Conservation (phyloP, 2,888 invertebrate genomes). For the Eilema griseolum region DNA sequence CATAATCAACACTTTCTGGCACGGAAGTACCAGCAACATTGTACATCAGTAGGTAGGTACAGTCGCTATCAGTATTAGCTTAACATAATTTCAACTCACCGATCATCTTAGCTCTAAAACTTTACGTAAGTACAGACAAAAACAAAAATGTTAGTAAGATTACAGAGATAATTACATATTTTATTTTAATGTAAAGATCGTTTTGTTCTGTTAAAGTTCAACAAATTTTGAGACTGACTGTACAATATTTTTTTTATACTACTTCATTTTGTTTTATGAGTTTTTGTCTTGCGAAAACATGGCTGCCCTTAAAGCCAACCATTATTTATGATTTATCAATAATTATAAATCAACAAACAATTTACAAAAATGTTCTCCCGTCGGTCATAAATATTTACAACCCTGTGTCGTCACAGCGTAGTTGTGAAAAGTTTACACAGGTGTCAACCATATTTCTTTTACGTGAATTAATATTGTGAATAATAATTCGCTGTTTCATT, state of each 20-base stretch:
- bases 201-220: not conserved
- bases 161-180: no score
- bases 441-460: conserved; percentile 15
- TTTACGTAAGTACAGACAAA: no score
- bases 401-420: conserved; percentile 3
- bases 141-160: no score
- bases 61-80: not conserved
- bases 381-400: conserved; percentile 25
- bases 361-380: conserved; percentile 35
- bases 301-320: conserved; percentile 24
- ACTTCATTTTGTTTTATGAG: conserved; percentile 44
- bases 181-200: no score
- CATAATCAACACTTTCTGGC: conserved; percentile 18
- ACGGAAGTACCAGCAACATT: conserved; percentile 30
- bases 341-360: conserved; percentile 40
- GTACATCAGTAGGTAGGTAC: conserved; percentile 12
- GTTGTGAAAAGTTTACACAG: conserved; percentile 13
- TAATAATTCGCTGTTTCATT: not conserved
- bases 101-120: conserved; percentile 3
- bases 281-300: conserved; percentile 16
- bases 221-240: not conserved
- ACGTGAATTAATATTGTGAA: not conserved
- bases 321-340: conserved; percentile 41
- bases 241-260: conserved; percentile 14
- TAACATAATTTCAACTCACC: not conserved